A percentile compares a stretch with the other conserved stretches of the same genome.
Conservation (phyloP, 2,113 vertebrate genomes). For the Sprattus sprattus region DNA sequence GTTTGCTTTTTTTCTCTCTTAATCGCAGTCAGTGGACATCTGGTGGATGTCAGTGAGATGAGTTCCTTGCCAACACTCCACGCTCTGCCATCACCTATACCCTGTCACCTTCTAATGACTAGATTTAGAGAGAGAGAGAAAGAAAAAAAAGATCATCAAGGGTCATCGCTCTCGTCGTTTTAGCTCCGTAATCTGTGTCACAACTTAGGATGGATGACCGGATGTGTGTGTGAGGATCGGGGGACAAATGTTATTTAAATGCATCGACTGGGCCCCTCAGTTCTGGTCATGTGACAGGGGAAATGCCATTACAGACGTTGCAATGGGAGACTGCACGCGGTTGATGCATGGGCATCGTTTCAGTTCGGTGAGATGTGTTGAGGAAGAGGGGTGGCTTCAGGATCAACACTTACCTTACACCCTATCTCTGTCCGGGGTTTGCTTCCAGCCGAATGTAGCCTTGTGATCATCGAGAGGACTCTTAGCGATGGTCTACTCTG, state of each 20-base stretch:
- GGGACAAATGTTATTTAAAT: neutral
- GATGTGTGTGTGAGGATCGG: neutral
- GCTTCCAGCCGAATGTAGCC: neutral
- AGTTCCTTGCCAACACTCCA: slow-evolving; percentile 4
- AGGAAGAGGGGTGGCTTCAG: neutral
- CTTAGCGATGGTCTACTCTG: neutral
- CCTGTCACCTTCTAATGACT: neutral
- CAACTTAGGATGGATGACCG: neutral
- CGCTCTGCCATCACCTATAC: neutral
- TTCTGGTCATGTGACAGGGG: neutral
- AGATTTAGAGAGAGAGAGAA: neutral
- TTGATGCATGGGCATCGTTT: neutral
- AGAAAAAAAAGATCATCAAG: neutral
- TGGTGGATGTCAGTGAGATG: slow-evolving; percentile 2
- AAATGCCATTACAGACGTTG: neutral
- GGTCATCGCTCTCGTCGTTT: neutral
- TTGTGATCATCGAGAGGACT: neutral
- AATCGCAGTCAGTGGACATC: neutral
- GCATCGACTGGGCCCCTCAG: neutral
- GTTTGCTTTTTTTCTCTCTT: neutral
- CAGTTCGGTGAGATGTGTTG: neutral
- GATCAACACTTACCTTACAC: neutral
- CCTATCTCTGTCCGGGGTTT: neutral
- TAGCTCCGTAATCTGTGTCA: neutral
- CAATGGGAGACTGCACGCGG: neutral